Evolutionary conservation across 2,888 invertebrate species (phyloP).

Genomic region (Protophormia terraenovae): DNA sequence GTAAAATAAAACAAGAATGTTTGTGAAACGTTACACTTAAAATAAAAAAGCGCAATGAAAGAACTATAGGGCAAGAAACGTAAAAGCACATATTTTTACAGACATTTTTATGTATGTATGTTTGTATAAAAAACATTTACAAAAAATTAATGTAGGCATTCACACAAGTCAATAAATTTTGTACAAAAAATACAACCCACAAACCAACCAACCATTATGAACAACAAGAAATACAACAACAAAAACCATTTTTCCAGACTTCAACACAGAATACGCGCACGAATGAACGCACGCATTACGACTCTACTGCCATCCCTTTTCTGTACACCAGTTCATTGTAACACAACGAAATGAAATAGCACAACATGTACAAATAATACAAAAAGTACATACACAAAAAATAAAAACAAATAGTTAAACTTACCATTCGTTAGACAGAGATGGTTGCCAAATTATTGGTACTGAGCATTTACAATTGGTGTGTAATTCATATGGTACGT

Average conservation of each 20-base stretch:
- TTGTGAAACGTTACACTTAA: not conserved
- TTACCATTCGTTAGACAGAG: constrained; percentile 5
- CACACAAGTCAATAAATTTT: constrained; percentile 9
- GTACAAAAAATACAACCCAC: constrained; percentile 39
- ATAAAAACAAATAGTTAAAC: not conserved
- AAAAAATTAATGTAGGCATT: not conserved
- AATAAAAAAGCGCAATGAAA: not conserved
- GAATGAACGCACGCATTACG: constrained; percentile 21
- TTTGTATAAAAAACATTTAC: not conserved
- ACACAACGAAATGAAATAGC: not conserved
- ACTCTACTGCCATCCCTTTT: constrained; percentile 6
- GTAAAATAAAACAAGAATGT: not conserved
- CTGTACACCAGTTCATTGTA: not conserved
- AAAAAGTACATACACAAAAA: not conserved
- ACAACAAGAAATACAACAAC: not conserved
- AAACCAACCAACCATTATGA: constrained; percentile 23
- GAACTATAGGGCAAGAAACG: not conserved
- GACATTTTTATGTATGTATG: not conserved
- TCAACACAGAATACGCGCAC: constrained; percentile 6
- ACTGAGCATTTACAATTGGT: constrained; percentile 28
- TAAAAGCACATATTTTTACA: not conserved
- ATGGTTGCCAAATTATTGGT: not conserved
- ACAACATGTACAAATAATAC: not conserved
- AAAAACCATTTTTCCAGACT: not conserved
- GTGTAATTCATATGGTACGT: not conserved